These are phyloP conservation scores for Osmerus mordax DNA, from an alignment of 2,113 vertebrate species.

Conservation along the genomic window DNA sequence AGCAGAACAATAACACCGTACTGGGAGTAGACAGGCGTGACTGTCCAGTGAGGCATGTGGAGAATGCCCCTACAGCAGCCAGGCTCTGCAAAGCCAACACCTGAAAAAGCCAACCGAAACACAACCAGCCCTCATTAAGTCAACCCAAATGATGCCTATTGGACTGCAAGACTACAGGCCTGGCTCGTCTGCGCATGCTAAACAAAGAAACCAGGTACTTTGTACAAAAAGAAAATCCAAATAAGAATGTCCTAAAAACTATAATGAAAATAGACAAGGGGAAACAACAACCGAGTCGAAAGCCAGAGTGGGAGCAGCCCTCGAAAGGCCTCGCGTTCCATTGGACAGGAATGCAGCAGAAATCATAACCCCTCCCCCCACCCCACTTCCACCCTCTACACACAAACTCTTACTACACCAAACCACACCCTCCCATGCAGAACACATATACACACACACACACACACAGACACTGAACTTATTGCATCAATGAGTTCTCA, in stretches of 20 bases:
- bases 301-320: constrained; percentile 60
- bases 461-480: constrained; percentile 20
- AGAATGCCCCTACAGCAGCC: constrained; percentile 2
- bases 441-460: background rate
- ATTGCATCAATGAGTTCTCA: constrained; percentile 27
- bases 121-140: constrained; percentile 40
- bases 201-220: constrained; percentile 28
- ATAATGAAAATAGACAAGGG: constrained; percentile 15
- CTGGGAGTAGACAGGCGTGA: constrained; percentile 4
- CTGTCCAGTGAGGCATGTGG: background rate
- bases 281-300: constrained; percentile 35
- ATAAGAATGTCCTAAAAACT: constrained; percentile 8
- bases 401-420: background rate
- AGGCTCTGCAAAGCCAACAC: background rate
- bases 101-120: constrained; percentile 20
- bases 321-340: constrained; percentile 46
- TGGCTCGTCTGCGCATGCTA: constrained; percentile 28
- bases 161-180: constrained; percentile 36
- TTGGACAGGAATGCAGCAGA: constrained; percentile 8
- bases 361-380: constrained; percentile 4
- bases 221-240: constrained; percentile 30
- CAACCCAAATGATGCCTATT: constrained; percentile 36
- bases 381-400: background rate
- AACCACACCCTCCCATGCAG: background rate
- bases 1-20: constrained; percentile 16